Conservation (phyloP, 2,113 vertebrate species). For the Hucho hucho region DNA sequence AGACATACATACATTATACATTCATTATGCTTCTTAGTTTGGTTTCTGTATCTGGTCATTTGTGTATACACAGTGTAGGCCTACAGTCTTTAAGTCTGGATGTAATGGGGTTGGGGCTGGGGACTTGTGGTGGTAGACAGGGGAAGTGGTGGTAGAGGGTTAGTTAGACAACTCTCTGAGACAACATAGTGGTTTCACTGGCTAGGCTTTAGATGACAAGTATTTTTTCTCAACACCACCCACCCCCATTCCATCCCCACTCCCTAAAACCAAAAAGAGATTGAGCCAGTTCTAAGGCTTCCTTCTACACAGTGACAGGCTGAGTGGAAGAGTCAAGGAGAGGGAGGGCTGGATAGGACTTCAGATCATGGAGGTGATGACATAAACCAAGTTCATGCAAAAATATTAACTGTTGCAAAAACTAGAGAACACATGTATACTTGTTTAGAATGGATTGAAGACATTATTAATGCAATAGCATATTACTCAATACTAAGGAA, state of each 20-base stretch:
- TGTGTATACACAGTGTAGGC: background rate
- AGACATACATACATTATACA: constrained; percentile 17
- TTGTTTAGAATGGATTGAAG: constrained; percentile 79
- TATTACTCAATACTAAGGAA: constrained; percentile 81
- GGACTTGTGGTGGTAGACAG: constrained; percentile 20
- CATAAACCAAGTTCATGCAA: constrained; percentile 74
- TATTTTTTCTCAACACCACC: constrained; percentile 65
- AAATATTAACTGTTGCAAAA: constrained; percentile 79
- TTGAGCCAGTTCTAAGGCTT: constrained; percentile 52
- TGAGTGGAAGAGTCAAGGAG: constrained; percentile 37
- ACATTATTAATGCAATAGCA: constrained; percentile 79
- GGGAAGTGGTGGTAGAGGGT: background rate
- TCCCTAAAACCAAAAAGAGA: constrained; percentile 52
- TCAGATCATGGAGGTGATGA: constrained; percentile 46
- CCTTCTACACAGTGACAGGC: constrained; percentile 41
- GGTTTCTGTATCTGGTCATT: background rate
- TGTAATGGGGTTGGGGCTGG: constrained; percentile 49
- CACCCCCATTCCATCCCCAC: constrained; percentile 32
- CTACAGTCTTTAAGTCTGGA: constrained; percentile 20
- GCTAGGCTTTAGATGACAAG: constrained; percentile 59
- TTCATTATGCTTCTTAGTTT: background rate
- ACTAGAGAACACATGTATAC: constrained; percentile 78
- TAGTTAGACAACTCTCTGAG: constrained; percentile 7
- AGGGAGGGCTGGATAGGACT: constrained; percentile 31
- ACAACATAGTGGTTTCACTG: constrained; percentile 39